These are phyloP conservation scores for Aphelenchoides besseyi DNA, from an alignment of 1,140 invertebrate genomes.

Conservation along the genomic window DNA sequence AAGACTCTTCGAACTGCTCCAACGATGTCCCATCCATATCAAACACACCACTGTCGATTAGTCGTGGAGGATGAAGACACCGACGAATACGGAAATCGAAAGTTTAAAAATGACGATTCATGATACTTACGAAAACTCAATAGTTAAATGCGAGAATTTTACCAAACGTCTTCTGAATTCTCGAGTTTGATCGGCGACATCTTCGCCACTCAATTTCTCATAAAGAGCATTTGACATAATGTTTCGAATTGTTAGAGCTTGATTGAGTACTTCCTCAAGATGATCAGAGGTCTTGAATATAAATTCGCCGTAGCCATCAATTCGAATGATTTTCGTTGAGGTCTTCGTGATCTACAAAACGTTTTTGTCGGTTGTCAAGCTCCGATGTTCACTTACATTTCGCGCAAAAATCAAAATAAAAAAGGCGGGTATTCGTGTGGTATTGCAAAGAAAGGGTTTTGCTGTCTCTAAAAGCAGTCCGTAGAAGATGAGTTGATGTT, in stretches of 20 bases:
- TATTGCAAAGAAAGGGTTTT: conserved; percentile 46
- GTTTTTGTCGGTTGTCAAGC: background rate
- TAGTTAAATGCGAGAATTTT: conserved; percentile 29
- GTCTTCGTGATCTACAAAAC: conserved; percentile 24
- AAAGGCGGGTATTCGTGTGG: conserved; percentile 28
- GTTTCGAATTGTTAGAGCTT: conserved; percentile 35
- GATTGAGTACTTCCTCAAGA: conserved; percentile 25
- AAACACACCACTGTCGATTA: conserved; percentile 37
- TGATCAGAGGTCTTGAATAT: background rate
- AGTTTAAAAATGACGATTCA: conserved; percentile 18
- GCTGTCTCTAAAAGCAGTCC: conserved; percentile 44
- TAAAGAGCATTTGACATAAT: conserved; percentile 26
- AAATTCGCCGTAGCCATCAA: conserved; percentile 28
- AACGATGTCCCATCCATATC: conserved; percentile 20
- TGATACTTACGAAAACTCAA: conserved; percentile 28
- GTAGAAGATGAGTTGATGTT: conserved; percentile 45
- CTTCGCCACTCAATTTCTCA: conserved; percentile 36
- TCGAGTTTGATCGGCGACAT: conserved; percentile 18
- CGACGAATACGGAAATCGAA: conserved; percentile 33
- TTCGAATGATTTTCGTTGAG: background rate
- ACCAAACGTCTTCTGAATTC: conserved; percentile 33
- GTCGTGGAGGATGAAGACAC: conserved; percentile 38
- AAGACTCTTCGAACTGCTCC: conserved; percentile 24
- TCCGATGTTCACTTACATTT: conserved; percentile 34
- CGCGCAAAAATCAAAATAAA: conserved; percentile 39